Percentiles rank a stretch among this genome's conserved stretches.
These are phyloP conservation scores for Cyclura pinguis DNA, from an alignment of 2,797 vertebrate species.

Conservation along the genomic window DNA sequence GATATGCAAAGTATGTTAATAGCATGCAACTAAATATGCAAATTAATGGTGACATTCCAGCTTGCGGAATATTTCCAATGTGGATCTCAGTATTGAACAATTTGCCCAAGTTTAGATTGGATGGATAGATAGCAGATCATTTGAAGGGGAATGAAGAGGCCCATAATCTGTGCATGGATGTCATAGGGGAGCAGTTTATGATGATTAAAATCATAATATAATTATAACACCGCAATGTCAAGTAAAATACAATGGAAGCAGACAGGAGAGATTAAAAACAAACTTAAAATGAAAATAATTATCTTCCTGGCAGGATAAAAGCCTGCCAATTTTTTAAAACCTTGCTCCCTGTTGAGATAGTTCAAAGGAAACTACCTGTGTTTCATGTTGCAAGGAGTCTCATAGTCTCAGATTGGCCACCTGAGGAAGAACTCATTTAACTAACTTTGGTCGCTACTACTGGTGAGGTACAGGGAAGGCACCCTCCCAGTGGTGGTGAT, in stretches of 20 bases:
- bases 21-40: slow-evolving; percentile 11
- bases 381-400: neutral
- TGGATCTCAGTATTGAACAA: neutral
- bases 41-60: neutral
- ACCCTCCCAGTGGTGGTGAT: too few species aligned
- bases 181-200: neutral
- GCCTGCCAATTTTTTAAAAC: neutral
- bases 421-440: neutral
- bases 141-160: neutral
- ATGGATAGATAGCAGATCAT: neutral
- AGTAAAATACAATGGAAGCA: neutral
- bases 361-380: neutral
- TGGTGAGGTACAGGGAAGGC: too few species aligned
- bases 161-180: neutral
- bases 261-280: neutral
- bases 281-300: neutral
- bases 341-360: neutral
- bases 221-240: neutral
- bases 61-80: neutral
- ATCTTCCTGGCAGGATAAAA: neutral
- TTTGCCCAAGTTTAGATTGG: neutral
- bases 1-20: slow-evolving; percentile 18
- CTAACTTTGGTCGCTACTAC: too few species aligned
- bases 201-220: neutral
- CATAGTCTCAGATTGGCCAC: neutral